Base-by-base conservation (phyloP, 1,140 invertebrate species). In the Belonocnema kinseyi region DNA sequence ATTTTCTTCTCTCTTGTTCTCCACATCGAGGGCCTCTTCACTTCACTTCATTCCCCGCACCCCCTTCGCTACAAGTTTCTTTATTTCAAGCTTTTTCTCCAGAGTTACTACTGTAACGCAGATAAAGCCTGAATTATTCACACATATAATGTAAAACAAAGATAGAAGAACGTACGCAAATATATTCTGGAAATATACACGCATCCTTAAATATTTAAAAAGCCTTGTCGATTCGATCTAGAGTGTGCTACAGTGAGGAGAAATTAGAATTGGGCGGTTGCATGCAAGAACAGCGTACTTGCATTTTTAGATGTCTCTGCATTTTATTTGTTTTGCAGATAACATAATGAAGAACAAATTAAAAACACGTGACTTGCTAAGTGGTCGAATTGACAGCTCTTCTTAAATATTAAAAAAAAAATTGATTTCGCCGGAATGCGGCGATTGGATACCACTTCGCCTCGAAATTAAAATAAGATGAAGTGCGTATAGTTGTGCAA, bases 51-150 rank as follows among this genome's bases (percentile, higher is more conserved):
- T 17, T 50, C 21, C n/a, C 26, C 16, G 1, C 19, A 10, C 52
- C 51, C 53, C 50, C 51, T 17, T 19, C 13, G 13, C 71, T 52
- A 17, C 56, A 8, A 19, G 10, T 52, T 50, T 61, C 61, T 56
- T 73, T 11, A 46, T 46, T 46, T 11, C 40, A 46, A 8, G 11
- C 40, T 72, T 50, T 78, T 21, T 26, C 21, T 74, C 33, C 66
- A 52, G 50, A 54, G 72, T 71, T 71, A 74, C 76, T 61, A 72
- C 78, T 61, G 76, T 76, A 74, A 76, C 66, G 40, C 76, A 73
- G 53, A 77, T 77, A 79, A 78, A 81, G 78, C 77, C 74, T 50
- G 77, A 74, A 79, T 78, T 81, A 81, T 81, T 61, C 61, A 6
- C 72, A 50, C 33, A 58, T 61, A 81, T 77, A 81, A 79, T 81